These are phyloP conservation scores for Congeria kusceri DNA, from an alignment of 2,888 invertebrate species.

Conservation along the genomic window DNA sequence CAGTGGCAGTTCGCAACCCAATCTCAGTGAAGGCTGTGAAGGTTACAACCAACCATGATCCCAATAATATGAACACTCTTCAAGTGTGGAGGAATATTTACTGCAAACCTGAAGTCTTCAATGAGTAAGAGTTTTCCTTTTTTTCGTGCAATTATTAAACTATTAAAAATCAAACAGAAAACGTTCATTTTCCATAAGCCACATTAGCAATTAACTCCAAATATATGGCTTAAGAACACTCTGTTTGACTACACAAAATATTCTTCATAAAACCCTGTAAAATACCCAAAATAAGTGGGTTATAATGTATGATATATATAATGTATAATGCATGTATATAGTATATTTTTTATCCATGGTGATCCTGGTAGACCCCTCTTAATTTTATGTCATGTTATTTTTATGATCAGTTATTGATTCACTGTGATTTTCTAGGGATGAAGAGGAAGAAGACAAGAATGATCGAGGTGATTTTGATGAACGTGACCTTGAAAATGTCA, in stretches of 20 bases:
- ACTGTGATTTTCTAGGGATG: constrained; percentile 31
- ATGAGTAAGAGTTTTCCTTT: constrained; percentile 76
- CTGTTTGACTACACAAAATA: too few species aligned
- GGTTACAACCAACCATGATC: constrained; percentile 77
- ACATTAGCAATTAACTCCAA: too few species aligned
- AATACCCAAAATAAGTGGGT: not conserved
- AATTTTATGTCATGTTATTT: not conserved
- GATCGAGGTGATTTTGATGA: constrained; percentile 78
- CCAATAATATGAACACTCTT: constrained; percentile 75
- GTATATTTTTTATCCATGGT: too few species aligned
- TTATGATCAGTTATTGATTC: not conserved
- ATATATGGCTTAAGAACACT: too few species aligned
- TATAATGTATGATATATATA: too few species aligned
- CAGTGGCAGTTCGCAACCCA: constrained; percentile 78
- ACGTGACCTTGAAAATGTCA: constrained; percentile 77
- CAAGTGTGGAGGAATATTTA: constrained; percentile 83
- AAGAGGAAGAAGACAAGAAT: constrained; percentile 59
- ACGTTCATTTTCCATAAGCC: too few species aligned
- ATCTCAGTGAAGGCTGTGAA: constrained; percentile 72
- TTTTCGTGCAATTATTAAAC: too few species aligned
- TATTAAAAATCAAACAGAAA: too few species aligned
- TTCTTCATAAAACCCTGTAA: not conserved
- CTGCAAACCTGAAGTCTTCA: constrained; percentile 81
- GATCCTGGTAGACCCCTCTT: too few species aligned
- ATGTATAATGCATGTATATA: too few species aligned